Conservation (phyloP, 2,113 vertebrate species). For the Pituophis catenifer region DNA sequence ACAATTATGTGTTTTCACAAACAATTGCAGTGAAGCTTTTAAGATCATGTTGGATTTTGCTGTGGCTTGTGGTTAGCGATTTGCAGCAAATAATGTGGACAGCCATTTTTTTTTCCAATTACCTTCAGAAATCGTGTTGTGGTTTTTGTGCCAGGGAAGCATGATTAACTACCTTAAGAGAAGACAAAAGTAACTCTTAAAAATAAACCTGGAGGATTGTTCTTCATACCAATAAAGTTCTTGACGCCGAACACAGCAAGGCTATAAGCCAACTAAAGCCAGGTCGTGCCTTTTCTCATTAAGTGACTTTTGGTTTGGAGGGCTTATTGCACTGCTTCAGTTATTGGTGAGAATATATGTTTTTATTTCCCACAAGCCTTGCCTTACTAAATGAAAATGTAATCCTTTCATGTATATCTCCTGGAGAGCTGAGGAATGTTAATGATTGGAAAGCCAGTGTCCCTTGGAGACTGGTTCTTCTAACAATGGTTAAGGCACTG, state of each 20-base stretch:
- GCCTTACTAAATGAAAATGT: constrained; percentile 55
- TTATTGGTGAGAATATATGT: constrained; percentile 55
- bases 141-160: not conserved
- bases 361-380: constrained; percentile 59
- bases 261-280: constrained; percentile 44
- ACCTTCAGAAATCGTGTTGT: not conserved
- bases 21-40: not conserved
- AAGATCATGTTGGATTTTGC: not conserved
- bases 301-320: constrained; percentile 50
- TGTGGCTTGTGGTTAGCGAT: not conserved
- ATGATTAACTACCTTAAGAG: constrained; percentile 32
- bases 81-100: not conserved
- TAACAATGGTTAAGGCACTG: constrained; percentile 54
- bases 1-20: not conserved
- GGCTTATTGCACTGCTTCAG: constrained; percentile 52
- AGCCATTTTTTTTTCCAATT: constrained; percentile 1
- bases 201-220: constrained; percentile 40
- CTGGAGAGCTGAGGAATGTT: constrained; percentile 53
- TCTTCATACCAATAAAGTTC: constrained; percentile 45
- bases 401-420: constrained; percentile 55
- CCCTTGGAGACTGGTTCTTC: constrained; percentile 59
- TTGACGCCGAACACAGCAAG: constrained; percentile 29
- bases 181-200: constrained; percentile 39
- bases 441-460: constrained; percentile 53
- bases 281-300: constrained; percentile 35